These are phyloP conservation scores for Sycophaga agraensis DNA, from an alignment of 1,140 invertebrate genomes.

Conservation along the genomic window DNA sequence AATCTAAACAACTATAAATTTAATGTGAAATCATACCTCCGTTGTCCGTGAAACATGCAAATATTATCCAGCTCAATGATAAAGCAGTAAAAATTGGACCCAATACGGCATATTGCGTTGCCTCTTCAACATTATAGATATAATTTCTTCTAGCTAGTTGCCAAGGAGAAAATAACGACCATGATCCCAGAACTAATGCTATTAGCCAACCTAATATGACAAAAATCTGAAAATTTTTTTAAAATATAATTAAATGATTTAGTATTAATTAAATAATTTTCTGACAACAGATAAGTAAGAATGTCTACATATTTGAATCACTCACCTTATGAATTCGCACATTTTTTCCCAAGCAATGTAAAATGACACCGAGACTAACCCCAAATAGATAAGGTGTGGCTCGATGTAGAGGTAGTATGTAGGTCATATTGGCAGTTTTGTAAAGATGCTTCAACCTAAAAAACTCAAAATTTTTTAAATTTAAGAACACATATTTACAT, in stretches of 20 bases:
- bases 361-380: conserved; percentile 62
- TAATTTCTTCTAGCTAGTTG: conserved; percentile 62
- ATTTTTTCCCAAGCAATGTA: conserved; percentile 57
- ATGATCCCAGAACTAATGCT: conserved; percentile 54
- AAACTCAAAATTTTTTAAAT: conserved; percentile 22
- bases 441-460: conserved; percentile 68
- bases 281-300: too few relatives aligned
- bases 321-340: conserved; percentile 52
- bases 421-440: conserved; percentile 66
- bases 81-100: conserved; percentile 65
- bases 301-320: not conserved
- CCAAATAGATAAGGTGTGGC: conserved; percentile 69
- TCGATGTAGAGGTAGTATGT: conserved; percentile 63
- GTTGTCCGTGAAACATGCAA: conserved; percentile 63
- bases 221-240: conserved; percentile 49
- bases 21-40: conserved; percentile 58
- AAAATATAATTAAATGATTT: not conserved
- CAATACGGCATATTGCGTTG: conserved; percentile 66
- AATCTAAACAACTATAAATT: too few relatives aligned
- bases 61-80: conserved; percentile 66
- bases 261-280: too few relatives aligned
- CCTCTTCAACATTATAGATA: conserved; percentile 63
- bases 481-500: not conserved
- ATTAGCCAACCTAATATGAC: conserved; percentile 61
- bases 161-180: conserved; percentile 64